Evolutionary conservation across 2,888 invertebrate species (phyloP).

Genomic region (Acrobasis repandana): DNA sequence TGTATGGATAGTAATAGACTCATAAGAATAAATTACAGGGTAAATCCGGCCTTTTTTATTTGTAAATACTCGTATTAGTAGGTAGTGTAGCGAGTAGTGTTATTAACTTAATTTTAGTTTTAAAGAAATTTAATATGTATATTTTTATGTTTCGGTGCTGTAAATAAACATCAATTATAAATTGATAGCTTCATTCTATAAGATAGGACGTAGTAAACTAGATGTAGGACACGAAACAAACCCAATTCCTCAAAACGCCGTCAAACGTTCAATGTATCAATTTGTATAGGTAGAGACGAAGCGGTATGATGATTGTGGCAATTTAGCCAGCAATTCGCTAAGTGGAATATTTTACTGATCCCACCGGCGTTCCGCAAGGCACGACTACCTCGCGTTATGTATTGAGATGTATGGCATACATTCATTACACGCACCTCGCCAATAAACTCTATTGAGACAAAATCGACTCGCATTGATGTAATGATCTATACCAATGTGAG

Average conservation of each 20-base stretch:
- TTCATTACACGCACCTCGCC: slow-evolving; percentile 58
- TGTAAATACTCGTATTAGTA: no score
- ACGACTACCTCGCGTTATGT: slow-evolving; percentile 67
- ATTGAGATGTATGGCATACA: slow-evolving; percentile 66
- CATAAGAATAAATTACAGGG: no score
- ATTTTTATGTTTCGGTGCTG: no score
- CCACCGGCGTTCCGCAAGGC: slow-evolving; percentile 48
- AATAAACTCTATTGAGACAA: slow-evolving; percentile 36
- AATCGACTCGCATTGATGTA: slow-evolving; percentile 21
- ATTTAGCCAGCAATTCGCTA: slow-evolving; percentile 68
- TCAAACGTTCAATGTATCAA: not conserved
- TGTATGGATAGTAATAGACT: no score
- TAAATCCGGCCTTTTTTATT: no score
- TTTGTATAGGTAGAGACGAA: slow-evolving; percentile 33
- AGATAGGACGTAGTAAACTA: no score
- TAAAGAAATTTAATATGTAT: no score
- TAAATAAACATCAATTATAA: no score
- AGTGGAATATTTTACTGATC: slow-evolving; percentile 77
- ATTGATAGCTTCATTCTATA: no score
- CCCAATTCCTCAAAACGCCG: not conserved
- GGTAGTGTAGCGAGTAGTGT: no score
- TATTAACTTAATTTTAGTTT: no score
- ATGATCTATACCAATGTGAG: slow-evolving; percentile 6
- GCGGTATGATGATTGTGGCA: slow-evolving; percentile 66
- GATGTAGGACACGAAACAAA: not conserved